These are phyloP conservation scores for Catharus fuscescens DNA, from an alignment of 2,113 vertebrate genomes.

Conservation along the genomic window DNA sequence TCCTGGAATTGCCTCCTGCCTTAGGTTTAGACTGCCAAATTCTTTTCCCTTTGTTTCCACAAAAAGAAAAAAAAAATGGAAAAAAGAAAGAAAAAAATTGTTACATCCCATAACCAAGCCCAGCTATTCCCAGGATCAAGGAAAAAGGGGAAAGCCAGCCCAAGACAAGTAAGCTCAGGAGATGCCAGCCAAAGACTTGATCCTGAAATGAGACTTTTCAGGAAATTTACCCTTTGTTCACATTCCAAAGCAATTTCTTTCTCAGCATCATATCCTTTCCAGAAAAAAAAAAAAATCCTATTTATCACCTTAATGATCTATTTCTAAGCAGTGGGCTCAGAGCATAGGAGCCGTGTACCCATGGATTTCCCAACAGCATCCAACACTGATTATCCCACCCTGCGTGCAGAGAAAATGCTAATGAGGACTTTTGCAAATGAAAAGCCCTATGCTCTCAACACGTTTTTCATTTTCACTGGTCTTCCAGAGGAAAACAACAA, in stretches of 20 bases:
- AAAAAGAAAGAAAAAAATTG: too few relatives aligned
- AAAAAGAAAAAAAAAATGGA: neutral
- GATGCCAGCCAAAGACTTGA: neutral
- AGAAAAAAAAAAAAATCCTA: neutral
- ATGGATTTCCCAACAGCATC: constrained; percentile 55
- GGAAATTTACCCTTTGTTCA: neutral
- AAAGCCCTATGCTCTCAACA: constrained; percentile 35
- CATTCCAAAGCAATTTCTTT: neutral
- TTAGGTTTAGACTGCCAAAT: neutral
- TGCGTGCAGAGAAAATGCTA: constrained; percentile 63
- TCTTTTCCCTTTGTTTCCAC: neutral
- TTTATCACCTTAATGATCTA: constrained; percentile 2
- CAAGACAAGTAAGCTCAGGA: neutral
- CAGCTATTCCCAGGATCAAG: neutral
- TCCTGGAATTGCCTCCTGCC: neutral
- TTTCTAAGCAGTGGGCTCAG: neutral
- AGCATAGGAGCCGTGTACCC: neutral
- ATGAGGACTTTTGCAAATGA: constrained; percentile 66
- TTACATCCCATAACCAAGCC: neutral
- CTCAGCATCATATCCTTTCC: neutral
- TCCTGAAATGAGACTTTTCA: neutral
- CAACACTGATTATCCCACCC: constrained; percentile 22
- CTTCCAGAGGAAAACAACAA: constrained; percentile 54
- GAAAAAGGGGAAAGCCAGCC: neutral
- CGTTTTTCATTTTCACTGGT: constrained; percentile 36